Conservation (phyloP, 1,140 invertebrate species). For the Drosophila rufa region DNA sequence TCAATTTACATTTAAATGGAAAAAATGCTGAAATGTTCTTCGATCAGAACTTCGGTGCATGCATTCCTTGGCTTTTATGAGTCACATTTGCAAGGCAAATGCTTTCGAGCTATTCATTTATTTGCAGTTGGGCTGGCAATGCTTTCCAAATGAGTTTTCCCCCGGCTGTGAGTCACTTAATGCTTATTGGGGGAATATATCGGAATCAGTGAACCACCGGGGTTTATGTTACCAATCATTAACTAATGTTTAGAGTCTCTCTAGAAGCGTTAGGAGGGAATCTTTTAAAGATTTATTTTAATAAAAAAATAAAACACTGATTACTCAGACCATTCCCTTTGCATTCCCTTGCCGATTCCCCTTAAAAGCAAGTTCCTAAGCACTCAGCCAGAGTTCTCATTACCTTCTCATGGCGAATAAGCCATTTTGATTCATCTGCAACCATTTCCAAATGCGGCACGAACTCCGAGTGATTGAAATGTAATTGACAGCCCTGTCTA, state of each 20-base stretch:
- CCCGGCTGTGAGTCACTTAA: not conserved
- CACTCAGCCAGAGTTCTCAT: constrained; percentile 7
- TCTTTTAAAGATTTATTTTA: too few species aligned
- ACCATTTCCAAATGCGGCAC: constrained; percentile 34
- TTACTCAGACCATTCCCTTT: not conserved
- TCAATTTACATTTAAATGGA: constrained; percentile 61
- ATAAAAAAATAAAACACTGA: too few species aligned
- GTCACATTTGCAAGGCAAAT: constrained; percentile 34
- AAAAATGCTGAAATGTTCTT: constrained; percentile 17
- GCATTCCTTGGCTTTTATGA: constrained; percentile 16
- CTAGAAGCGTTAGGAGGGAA: too few species aligned
- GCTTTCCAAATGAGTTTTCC: not conserved
- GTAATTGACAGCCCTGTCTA: constrained; percentile 53
- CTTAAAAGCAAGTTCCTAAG: not conserved
- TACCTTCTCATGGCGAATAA: constrained; percentile 10
- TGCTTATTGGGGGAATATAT: not conserved
- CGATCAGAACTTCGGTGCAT: constrained; percentile 1
- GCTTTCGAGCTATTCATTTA: constrained; percentile 11
- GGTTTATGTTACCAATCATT: not conserved
- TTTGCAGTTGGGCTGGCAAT: constrained; percentile 9
- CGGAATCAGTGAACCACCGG: not conserved
- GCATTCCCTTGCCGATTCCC: not conserved
- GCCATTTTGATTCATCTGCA: constrained; percentile 35
- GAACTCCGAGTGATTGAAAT: constrained; percentile 52
- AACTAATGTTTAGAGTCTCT: not conserved